Evolutionary conservation across 2,113 vertebrate species (phyloP).

Genomic region (Cinclus cinclus): DNA sequence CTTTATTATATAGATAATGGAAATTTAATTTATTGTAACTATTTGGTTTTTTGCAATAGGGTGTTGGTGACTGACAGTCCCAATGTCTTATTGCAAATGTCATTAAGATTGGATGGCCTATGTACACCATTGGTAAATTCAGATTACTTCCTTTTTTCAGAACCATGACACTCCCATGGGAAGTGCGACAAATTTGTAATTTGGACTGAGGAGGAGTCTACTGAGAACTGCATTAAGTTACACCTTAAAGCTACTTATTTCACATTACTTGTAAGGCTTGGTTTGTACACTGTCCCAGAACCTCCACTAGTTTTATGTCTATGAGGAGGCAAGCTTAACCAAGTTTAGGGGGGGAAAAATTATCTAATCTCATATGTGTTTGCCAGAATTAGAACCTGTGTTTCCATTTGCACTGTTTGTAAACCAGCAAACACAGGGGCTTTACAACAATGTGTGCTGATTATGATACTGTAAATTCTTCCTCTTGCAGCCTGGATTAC

Average conservation of each 20-base stretch:
- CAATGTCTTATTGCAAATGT: background rate
- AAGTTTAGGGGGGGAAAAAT: background rate
- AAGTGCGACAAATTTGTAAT: background rate
- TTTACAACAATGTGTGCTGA: background rate
- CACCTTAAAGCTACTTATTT: background rate
- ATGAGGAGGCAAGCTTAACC: background rate
- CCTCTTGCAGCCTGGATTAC: background rate
- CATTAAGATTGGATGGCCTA: background rate
- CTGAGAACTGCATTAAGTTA: background rate
- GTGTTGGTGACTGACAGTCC: background rate
- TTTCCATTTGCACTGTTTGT: background rate
- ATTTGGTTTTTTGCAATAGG: background rate
- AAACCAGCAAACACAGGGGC: background rate
- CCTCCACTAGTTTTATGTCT: background rate
- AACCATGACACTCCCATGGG: rapidly evolving
- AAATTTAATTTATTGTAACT: background rate
- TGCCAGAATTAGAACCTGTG: background rate
- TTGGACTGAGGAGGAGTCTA: background rate
- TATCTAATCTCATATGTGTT: background rate
- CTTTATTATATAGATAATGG: background rate
- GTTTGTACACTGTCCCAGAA: background rate
- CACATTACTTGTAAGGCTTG: background rate
- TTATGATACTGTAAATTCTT: background rate
- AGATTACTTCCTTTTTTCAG: background rate
- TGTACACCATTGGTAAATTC: rapidly evolving